Base-by-base conservation (phyloP, 1,140 invertebrate species). In the Pseudomyrmex cubaensis region DNA sequence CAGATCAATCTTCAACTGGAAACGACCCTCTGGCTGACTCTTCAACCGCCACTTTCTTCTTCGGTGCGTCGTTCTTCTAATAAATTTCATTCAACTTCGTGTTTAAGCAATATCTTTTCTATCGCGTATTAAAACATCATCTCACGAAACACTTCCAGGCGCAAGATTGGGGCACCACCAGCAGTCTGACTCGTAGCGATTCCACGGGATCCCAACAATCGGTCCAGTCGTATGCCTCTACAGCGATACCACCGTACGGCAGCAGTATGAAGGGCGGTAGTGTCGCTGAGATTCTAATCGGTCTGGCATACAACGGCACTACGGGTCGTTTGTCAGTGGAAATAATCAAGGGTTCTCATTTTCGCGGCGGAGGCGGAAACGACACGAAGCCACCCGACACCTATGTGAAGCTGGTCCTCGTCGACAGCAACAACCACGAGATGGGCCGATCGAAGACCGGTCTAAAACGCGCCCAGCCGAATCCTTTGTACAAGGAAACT, bases 401-500 rank as follows among this genome's bases (percentile, higher is more conserved):
- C 1, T 99, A 99, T 92, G 98, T 99, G 0, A 99, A 99, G 94
- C 93, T 99, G 62, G 97, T 97, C 85, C 95, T 99, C 88, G 97
- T 99, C 75, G 98, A 98, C 90, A 98, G 97, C 63, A 97, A 97
- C 88, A 98, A 98, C 12, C 97, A 98, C 94, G 98, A 99, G 94
- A 97, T 99, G 93, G 97, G 97, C 0, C 95, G 97, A 57, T 97
- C 97, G 90, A 99, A 99, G 94, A 99, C 98, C 7, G 98, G 97
- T 22, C 96, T 98, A 0, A 95, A 97, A 86, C 95, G 98, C 50
- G 98, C 98, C 17, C 98, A 99, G 93, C 98, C 98, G 25, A 99
- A 99, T 95, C 98, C 98, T 57, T 95, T 99, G 9, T 99, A 98
- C 92, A 99, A 99, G 93, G 98, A 99, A 94, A 98, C 98, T 1